Evolutionary conservation across 2,888 invertebrate species (phyloP), one percentile per base, ranked within the genome.

Genomic region (Aethes cnicana): DNA sequence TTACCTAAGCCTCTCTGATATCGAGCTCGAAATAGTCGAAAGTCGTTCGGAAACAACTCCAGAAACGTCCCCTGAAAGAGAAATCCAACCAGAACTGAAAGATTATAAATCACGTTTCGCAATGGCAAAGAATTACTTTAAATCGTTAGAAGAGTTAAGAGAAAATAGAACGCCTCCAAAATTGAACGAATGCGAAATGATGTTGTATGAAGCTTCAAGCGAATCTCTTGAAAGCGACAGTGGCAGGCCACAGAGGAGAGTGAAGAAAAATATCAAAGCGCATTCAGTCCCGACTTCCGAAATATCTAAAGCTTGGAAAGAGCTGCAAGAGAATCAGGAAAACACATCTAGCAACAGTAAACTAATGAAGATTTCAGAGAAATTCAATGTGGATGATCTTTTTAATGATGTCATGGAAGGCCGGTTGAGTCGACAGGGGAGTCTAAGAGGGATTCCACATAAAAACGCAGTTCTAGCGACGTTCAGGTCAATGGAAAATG

Each of bases 381-480:
- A 90, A 58, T 91, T 90, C 56, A 81, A 88, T 28, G 85, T 91
- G 0, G 89, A 90, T 8, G 90, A 90, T 59, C 74, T 91, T 37
- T 91, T 87, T 55, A 77, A 69, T 48, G 91, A 91, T 55, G 86
- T 87, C 0, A 89, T 83, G 66, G 87, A 89, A 62, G 87, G 89
- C 1, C 84, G 76, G 64, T 64, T 85, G 8, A 87, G 87, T 62
- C 74, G 88, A 7, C 84, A 87, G 53, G 90, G 90, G n/a, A 86
- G 86, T 64, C 81, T 90, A 32, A 74, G 88, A 65, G 91, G 91
- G 0, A 90, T 91, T 59, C 90, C 91, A 17, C 83, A 90, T 64
- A 90, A 90, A 59, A 90, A 87, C 67, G 91, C 91, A 1, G 91
- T 91, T 26, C 71, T 91, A 14, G 90, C 89, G 66, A 75, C 91